Evolutionary conservation across 2,888 invertebrate genomes (phyloP).

Genomic region (Anaspis maculata): DNA sequence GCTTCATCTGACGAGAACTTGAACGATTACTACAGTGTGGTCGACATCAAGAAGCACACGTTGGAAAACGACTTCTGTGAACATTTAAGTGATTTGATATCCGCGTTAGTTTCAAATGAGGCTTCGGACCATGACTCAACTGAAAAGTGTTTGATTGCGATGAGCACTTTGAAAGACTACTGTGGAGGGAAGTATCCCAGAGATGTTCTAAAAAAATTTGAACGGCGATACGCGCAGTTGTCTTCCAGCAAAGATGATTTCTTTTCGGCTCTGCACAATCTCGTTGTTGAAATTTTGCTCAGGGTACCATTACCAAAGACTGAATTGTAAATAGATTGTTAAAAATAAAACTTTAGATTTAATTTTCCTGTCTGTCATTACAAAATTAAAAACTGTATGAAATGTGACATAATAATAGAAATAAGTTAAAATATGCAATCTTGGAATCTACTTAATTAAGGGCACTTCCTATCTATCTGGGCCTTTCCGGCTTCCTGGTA

Average conservation of each 20-base stretch:
- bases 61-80: constrained; percentile 38
- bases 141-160: constrained; percentile 34
- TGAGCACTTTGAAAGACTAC: constrained; percentile 21
- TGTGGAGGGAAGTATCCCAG: constrained; percentile 16
- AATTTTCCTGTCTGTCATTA: too few species aligned
- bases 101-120: constrained; percentile 30
- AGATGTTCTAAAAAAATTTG: constrained; percentile 6
- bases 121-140: constrained; percentile 40
- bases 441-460: constrained; percentile 53
- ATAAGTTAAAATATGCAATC: background rate
- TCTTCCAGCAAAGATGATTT: constrained; percentile 15
- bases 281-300: constrained; percentile 19
- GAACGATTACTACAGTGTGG: constrained; percentile 2
- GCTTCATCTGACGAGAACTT: constrained; percentile 29
- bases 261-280: constrained; percentile 12
- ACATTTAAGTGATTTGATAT: constrained; percentile 37
- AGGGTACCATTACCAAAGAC: too few species aligned
- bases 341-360: too few species aligned
- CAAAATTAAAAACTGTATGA: too few species aligned
- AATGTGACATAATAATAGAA: background rate
- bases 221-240: too few species aligned
- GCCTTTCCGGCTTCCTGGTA: constrained; percentile 97
- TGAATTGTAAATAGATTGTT: constrained; percentile 18
- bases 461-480: constrained; percentile 94
- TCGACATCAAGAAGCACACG: constrained; percentile 19